Conservation (phyloP, 2,888 invertebrate species). For the Noctua comes region DNA sequence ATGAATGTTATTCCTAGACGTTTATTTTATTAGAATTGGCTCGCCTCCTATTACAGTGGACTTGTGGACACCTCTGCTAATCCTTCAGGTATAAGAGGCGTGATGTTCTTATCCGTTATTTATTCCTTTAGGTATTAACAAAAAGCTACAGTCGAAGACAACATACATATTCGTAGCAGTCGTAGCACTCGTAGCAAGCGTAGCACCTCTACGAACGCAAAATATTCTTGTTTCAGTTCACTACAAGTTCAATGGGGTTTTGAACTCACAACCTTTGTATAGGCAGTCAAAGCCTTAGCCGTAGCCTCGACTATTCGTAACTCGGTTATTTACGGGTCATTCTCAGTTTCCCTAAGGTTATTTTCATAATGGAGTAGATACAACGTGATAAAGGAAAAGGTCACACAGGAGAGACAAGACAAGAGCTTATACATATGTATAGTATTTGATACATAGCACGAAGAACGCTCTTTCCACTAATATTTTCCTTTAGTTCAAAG, state of each 20-base stretch:
- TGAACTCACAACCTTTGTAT: conserved; percentile 58
- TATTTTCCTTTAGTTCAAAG: conserved; percentile 2
- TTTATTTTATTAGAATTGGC: neutral
- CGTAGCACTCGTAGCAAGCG: conserved; percentile 25
- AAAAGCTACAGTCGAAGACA: neutral
- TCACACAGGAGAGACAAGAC: conserved; percentile 3
- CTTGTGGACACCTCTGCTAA: neutral
- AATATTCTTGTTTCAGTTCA: conserved; percentile 26
- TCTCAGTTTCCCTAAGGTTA: conserved; percentile 35
- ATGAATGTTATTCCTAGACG: neutral
- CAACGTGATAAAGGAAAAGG: conserved; percentile 20
- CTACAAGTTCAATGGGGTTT: conserved; percentile 49
- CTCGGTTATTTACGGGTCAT: conserved; percentile 38
- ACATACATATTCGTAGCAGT: conserved; percentile 20
- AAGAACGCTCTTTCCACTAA: neutral
- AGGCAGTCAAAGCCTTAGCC: conserved; percentile 48
- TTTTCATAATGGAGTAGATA: conserved; percentile 36
- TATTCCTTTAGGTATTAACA: no score
- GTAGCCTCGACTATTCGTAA: conserved; percentile 38
- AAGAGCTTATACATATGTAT: neutral
- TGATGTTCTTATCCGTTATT: neutral
- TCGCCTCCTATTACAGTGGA: neutral
- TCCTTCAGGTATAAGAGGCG: neutral
- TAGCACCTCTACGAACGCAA: conserved; percentile 39
- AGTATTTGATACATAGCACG: neutral